Conservation (phyloP, 2,888 invertebrate species). For the Polyommatus icarus region DNA sequence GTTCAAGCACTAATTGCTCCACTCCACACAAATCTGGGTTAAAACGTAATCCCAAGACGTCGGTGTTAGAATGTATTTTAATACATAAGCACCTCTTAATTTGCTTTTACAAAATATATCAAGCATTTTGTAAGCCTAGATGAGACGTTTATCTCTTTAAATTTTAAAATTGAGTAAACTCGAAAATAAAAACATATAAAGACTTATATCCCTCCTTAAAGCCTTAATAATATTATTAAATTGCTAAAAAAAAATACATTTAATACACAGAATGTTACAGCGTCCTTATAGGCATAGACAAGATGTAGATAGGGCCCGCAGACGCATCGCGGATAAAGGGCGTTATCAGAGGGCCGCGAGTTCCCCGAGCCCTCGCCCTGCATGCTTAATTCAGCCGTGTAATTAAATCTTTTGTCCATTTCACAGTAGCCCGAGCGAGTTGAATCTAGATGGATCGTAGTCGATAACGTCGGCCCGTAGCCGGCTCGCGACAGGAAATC, state of each 20-base stretch:
- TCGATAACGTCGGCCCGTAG: conserved; percentile 12
- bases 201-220: too few relatives aligned
- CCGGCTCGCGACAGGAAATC: conserved; percentile 46
- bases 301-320: conserved; percentile 13
- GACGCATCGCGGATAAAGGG: conserved; percentile 26
- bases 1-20: conserved; percentile 1
- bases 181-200: background rate
- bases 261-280: background rate
- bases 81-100: background rate
- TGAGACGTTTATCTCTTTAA: background rate
- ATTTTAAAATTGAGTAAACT: background rate
- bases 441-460: conserved; percentile 11
- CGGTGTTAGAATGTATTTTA: conserved; percentile 45
- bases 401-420: conserved; percentile 78
- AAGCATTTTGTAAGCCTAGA: background rate
- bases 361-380: conserved; percentile 57
- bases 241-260: background rate
- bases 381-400: conserved; percentile 78
- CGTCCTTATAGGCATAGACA: background rate
- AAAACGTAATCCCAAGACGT: conserved; percentile 51
- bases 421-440: conserved; percentile 56
- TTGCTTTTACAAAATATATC: background rate
- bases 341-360: conserved; percentile 51
- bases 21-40: conserved; percentile 39
- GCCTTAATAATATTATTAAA: too few relatives aligned